Percentiles rank a stretch among this genome's conserved stretches.
phyloP scores from a whole-genome alignment of 1,140 invertebrate species.

The Dendroctonus ponderosae region DNA sequence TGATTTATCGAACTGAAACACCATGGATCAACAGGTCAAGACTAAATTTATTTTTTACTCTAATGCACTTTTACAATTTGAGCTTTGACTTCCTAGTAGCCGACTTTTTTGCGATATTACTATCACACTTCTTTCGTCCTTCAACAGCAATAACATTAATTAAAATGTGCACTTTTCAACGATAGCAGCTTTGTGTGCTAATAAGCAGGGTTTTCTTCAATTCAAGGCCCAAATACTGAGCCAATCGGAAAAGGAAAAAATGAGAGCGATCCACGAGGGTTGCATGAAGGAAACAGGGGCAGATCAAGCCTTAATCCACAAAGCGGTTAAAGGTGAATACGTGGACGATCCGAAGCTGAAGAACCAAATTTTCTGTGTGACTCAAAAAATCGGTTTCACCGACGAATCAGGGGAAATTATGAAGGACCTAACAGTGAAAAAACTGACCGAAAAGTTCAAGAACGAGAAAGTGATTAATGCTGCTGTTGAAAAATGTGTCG shows the following conservation, averaged over 20 bases:
- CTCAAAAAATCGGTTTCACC: slow-evolving; percentile 1
- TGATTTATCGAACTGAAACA: no score
- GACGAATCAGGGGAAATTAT: slow-evolving; percentile 7
- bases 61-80: no score
- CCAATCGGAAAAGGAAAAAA: slow-evolving; percentile 54
- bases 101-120: no score
- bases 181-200: neutral
- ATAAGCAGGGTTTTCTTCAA: neutral
- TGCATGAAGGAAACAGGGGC: slow-evolving; percentile 51
- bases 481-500: slow-evolving; percentile 14
- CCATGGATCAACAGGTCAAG: no score
- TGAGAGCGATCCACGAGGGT: slow-evolving; percentile 52
- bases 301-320: slow-evolving; percentile 46
- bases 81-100: no score
- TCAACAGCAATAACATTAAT: no score
- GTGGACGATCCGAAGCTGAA: slow-evolving; percentile 37
- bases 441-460: neutral
- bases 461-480: slow-evolving; percentile 5
- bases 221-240: slow-evolving; percentile 42
- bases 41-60: no score
- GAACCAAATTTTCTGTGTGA: slow-evolving; percentile 10
- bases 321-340: slow-evolving; percentile 50
- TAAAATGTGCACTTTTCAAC: neutral
- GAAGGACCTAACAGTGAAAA: neutral
- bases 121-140: no score